These are phyloP conservation scores for Hiodon alosoides DNA, from an alignment of 2,113 vertebrate genomes.

Conservation along the genomic window DNA sequence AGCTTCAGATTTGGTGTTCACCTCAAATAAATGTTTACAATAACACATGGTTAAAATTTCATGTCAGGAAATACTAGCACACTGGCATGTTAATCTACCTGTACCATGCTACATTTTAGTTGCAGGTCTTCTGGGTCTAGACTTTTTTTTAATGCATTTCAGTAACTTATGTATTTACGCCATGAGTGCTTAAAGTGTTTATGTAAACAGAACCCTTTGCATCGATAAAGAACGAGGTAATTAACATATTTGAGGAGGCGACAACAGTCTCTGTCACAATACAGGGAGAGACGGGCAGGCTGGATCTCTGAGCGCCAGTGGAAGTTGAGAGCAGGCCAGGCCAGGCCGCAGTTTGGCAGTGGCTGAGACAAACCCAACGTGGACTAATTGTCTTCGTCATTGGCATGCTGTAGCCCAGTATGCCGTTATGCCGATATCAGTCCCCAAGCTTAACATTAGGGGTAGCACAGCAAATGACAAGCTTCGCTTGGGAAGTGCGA, in stretches of 20 bases:
- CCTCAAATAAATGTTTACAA: too few relatives aligned
- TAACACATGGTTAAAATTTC: too few relatives aligned
- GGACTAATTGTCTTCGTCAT: constrained; percentile 30
- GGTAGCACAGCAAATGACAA: constrained; percentile 33
- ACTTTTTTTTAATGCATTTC: background rate
- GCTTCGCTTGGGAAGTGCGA: constrained; percentile 32
- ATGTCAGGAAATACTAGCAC: too few relatives aligned
- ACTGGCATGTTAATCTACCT: background rate
- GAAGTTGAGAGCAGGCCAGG: constrained; percentile 41
- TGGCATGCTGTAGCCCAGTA: constrained; percentile 19
- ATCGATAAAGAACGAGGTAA: constrained; percentile 15
- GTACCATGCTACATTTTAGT: background rate
- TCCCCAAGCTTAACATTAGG: constrained; percentile 42
- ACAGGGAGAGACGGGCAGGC: constrained; percentile 50
- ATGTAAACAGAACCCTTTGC: constrained; percentile 29
- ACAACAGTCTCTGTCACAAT: constrained; percentile 48
- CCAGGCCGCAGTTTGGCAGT: constrained; percentile 20
- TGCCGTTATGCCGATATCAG: constrained; percentile 37
- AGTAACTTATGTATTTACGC: constrained; percentile 16
- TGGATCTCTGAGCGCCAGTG: constrained; percentile 19
- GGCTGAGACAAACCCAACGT: constrained; percentile 18
- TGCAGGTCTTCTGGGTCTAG: background rate
- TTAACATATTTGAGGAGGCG: constrained; percentile 31
- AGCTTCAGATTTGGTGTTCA: too few relatives aligned
- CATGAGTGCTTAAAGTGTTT: constrained; percentile 25